Evolutionary conservation across 2,888 invertebrate species (phyloP).

Genomic region (Scaptomyza parva): DNA sequence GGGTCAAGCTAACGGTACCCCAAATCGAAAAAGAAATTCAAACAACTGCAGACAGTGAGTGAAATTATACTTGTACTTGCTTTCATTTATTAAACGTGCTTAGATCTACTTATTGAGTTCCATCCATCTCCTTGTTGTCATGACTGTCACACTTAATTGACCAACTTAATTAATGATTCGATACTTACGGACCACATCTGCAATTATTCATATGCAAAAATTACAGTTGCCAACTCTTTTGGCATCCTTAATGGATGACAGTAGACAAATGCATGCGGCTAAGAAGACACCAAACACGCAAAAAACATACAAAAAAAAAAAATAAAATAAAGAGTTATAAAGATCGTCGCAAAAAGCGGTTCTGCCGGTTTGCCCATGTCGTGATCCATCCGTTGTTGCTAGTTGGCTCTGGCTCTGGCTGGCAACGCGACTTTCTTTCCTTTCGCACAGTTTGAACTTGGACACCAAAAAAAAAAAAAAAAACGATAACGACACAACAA

Average conservation of each 20-base stretch:
- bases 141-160: constrained; percentile 32
- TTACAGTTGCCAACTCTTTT: too few relatives aligned
- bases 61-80: constrained; percentile 62
- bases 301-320: too few relatives aligned
- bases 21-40: constrained; percentile 69
- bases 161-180: constrained; percentile 11
- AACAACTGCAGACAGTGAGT: constrained; percentile 60
- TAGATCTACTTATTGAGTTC: constrained; percentile 22
- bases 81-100: constrained; percentile 56
- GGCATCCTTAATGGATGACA: constrained; percentile 31
- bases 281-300: constrained; percentile 44
- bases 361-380: constrained; percentile 76
- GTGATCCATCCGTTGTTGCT: constrained; percentile 57
- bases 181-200: not conserved
- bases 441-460: constrained; percentile 77
- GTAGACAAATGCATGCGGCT: constrained; percentile 44
- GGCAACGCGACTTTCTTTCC: constrained; percentile 63
- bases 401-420: constrained; percentile 18
- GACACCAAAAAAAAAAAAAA: constrained; percentile 55
- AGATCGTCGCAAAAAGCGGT: constrained; percentile 64
- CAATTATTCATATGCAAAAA: constrained; percentile 38
- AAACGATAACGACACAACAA: constrained; percentile 36
- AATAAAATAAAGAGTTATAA: constrained; percentile 27
- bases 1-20: constrained; percentile 74
- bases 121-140: constrained; percentile 40